Base-by-base conservation (phyloP, 2,888 invertebrate genomes). In the Hypercompe scribonia region DNA sequence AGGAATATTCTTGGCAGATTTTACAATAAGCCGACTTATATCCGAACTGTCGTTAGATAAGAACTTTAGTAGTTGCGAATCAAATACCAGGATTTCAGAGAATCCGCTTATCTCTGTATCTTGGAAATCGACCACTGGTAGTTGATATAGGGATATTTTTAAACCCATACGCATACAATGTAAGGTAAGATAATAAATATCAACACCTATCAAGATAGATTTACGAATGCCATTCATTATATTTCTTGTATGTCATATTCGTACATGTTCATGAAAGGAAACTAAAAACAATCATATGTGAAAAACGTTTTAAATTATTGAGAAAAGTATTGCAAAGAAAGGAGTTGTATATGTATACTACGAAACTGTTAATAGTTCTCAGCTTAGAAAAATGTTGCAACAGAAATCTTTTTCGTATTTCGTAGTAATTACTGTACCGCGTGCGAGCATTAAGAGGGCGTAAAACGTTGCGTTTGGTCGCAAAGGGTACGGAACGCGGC, bases 11-110 rank as follows among this genome's bases (percentile, higher is more conserved):
- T 90, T 88, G 83, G 81, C 84, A 82, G 87, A 86, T 87, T 88
- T 89, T 87, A 88, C 87, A 90, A 88, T 92, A 92, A 93, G 89
- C 90, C 89, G 88, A 88, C 88, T 90, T 89, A 89, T 82, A 88
- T 84, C 85, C 84, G 80, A 81, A 82, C 83, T 84, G 83, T 86
- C 88, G 86, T 89, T 87, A 87, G 86, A 86, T 89, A 88, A 87
- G 86, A 81, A 89, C 80, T 89, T 90, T 88, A 88, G 83, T 89
- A 83, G 84, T 80, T 80, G 79, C 81, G 84, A 87, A 87, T 90
- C 84, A 81, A 87, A 87, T 80, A 85, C 78, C 78, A 73, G 81
- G 85, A 84, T 85, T 87, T 84, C 71, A 33, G 73, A n/a, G 73
- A 80, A 87, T 81, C 82, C 84, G 84, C 84, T 87, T 87, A 87